Conservation (phyloP, 2,888 invertebrate species). For the Aphidoletes aphidimyza region DNA sequence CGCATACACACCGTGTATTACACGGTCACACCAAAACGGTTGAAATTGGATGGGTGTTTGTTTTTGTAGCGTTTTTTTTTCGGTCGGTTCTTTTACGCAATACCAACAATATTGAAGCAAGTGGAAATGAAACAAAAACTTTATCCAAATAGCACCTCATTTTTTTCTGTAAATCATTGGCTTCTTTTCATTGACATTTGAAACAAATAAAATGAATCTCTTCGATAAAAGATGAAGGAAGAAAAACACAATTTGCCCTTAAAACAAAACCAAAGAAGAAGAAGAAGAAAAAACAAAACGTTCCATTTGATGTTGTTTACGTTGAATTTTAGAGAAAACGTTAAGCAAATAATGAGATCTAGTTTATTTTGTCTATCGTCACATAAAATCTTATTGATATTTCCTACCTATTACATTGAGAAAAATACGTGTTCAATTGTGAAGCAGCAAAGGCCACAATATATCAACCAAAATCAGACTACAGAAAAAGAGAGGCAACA, state of each 20-base stretch:
- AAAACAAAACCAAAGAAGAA: too few species aligned
- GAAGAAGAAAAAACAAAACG: not conserved
- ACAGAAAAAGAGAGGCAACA: not conserved
- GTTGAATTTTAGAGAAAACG: constrained; percentile 40
- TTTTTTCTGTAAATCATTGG: too few species aligned
- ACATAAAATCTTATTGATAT: constrained; percentile 41
- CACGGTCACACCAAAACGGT: too few species aligned
- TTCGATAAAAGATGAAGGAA: not conserved
- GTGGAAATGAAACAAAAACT: not conserved
- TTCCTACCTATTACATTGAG: not conserved
- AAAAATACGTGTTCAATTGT: not conserved
- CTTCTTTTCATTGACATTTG: constrained; percentile 1
- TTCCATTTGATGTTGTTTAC: not conserved
- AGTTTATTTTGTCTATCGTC: constrained; percentile 3
- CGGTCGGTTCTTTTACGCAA: constrained; percentile 15
- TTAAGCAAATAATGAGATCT: constrained; percentile 6
- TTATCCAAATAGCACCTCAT: not conserved
- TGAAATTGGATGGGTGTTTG: too few species aligned
- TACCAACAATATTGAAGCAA: not conserved
- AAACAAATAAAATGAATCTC: not conserved
- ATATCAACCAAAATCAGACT: constrained; percentile 25
- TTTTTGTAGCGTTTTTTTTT: not conserved
- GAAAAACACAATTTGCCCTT: constrained; percentile 32
- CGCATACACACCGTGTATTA: too few species aligned
- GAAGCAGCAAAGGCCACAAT: not conserved